Percentiles rank a stretch among this genome's conserved stretches.
Conservation (phyloP, 2,797 vertebrate species). For the Perodicticus potto region DNA sequence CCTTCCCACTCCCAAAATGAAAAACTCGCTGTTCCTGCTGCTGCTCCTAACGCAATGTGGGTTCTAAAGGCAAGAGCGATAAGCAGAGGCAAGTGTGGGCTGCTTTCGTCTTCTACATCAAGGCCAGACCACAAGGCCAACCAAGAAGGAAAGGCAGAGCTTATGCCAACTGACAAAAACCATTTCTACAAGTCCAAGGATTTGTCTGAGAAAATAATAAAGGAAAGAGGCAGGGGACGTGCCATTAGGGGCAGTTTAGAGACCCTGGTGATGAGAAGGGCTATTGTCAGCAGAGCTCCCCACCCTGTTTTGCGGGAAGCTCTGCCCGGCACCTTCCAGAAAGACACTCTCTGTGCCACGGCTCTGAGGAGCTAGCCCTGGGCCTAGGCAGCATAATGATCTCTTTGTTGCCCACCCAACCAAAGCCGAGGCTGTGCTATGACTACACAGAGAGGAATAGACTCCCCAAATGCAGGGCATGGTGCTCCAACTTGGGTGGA, state of each 20-base stretch:
- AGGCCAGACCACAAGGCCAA: neutral
- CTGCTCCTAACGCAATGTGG: neutral
- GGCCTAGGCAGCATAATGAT: neutral
- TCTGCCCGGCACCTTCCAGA: neutral
- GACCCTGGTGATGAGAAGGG: neutral
- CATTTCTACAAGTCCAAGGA: neutral
- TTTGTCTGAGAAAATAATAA: neutral
- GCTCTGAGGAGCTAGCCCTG: neutral
- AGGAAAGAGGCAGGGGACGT: neutral
- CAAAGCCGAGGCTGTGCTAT: neutral
- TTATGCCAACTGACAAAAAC: neutral
- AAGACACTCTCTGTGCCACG: neutral
- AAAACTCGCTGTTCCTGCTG: neutral
- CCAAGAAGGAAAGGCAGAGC: neutral
- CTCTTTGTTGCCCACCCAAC: neutral
- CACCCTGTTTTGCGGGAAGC: neutral
- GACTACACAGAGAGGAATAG: neutral
- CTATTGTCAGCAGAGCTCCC: neutral
- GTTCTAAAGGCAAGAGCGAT: neutral
- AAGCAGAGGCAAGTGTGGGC: neutral
- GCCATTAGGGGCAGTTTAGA: neutral
- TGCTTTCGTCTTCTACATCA: rapidly evolving
- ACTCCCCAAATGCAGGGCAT: neutral
- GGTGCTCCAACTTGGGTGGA: neutral
- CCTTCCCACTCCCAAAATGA: neutral